Evolutionary conservation across 2,113 vertebrate species (phyloP), one percentile per base, ranked within the genome.

Genomic region (Corythornis madagascariensis): DNA sequence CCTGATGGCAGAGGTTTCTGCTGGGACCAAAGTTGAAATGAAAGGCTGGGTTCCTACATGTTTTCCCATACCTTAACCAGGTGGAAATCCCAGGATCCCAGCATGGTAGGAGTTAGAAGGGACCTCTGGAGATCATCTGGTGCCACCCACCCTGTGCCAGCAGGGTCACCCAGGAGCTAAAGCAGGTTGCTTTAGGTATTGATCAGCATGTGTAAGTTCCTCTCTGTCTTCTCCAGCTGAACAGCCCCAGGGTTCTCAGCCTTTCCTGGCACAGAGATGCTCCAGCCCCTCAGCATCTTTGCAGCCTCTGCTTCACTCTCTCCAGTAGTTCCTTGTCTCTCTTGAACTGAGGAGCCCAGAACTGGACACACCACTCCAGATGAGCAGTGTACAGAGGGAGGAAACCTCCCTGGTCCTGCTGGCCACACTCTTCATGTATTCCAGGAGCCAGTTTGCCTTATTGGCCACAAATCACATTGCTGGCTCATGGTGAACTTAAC

Each of bases 1-100:
- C 18, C 31, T 1, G 8, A 13, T 0, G 0, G 48, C 21, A 57
- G 61, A 38, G 48, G 28, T 76, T 67, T 33, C 47, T 55, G 47
- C 29, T 72, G 66, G 63, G 22, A 72, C 48, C 57, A 35, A 67
- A 82, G 33, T 42, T 40, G 14, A 28, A 11, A 25, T 0, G 3
- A 22, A 18, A 66, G 53, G 20, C 18, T 0, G 5, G 14, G n/a
- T 66, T 85, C 74, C 14, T 78, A 18, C 43, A 5, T 2, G 13
- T 45, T 81, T 66, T 43, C 8, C 42, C 25, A 26, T 9, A 26
- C 50, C 13, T 26, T 26, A 50, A 50, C 22, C 48, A 52, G 50
- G 50, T 52, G 24, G 17, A 52, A 52, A 52, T 52, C 50, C 20
- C 48, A 50, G 48, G 24, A 50, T 50, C 48, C 50, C 50, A 26